phyloP scores from a whole-genome alignment of 2,888 invertebrate genomes.

The Abscondita cerata region DNA sequence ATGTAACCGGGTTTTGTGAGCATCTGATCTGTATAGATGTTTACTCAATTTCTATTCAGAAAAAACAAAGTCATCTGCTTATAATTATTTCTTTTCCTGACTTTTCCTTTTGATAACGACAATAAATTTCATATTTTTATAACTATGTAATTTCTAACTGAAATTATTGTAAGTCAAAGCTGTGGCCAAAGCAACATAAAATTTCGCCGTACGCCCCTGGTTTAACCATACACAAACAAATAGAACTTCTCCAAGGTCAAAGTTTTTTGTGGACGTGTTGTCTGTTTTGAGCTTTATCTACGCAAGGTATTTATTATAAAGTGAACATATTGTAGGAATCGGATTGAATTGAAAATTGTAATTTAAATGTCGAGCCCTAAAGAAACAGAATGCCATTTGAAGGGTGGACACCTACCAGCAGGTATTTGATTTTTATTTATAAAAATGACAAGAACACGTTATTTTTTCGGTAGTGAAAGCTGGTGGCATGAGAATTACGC shows the following conservation, averaged over 20 bases:
- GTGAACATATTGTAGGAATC: conserved; percentile 18
- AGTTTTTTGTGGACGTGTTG: conserved; percentile 4
- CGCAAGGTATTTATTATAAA: not conserved
- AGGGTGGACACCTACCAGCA: conserved; percentile 91
- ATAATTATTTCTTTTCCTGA: no score
- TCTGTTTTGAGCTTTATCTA: conserved; percentile 5
- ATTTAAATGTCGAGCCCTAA: conserved; percentile 63
- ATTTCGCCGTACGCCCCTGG: conserved; percentile 14
- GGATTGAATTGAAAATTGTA: not conserved
- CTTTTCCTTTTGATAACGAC: no score
- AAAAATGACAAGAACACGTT: not conserved
- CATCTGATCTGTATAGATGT: no score
- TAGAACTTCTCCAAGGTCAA: not conserved
- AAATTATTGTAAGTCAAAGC: no score
- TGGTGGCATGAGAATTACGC: conserved; percentile 91
- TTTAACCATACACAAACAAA: not conserved
- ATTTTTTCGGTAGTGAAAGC: conserved; percentile 74
- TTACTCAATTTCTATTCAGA: no score
- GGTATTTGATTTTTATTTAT: conserved; percentile 74
- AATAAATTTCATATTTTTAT: no score
- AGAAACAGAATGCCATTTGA: conserved; percentile 73
- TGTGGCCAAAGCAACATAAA: no score
- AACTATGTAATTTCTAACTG: no score
- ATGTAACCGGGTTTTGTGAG: no score
- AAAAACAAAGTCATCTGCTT: no score